Conservation (phyloP, 2,797 vertebrate genomes). For the Sebastes dallii region DNA sequence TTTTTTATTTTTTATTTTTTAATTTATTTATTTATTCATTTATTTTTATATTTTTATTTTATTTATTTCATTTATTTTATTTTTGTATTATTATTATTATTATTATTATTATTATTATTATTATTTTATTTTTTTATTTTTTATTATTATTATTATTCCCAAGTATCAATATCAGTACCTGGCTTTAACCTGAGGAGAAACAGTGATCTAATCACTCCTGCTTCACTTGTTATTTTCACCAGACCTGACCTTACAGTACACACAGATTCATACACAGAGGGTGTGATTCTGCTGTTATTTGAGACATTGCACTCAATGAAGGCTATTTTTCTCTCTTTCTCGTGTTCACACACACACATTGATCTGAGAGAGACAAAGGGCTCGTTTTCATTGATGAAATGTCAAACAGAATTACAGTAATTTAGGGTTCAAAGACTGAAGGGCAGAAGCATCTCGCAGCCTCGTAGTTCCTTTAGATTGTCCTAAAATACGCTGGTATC, state of each 20-base stretch:
- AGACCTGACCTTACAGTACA: neutral
- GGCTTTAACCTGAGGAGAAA: neutral
- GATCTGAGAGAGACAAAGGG: neutral
- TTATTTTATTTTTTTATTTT: too few relatives aligned
- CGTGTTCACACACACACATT: neutral
- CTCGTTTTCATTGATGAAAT: neutral
- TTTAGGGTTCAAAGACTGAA: neutral
- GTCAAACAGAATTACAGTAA: neutral
- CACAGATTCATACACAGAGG: neutral
- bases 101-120: too few relatives aligned
- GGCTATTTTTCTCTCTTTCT: neutral
- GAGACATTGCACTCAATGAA: neutral
- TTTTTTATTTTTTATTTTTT: too few relatives aligned
- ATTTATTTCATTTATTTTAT: too few relatives aligned
- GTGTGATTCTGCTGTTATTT: neutral
- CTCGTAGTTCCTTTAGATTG: neutral
- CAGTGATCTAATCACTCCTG: neutral
- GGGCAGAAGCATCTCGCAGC: neutral
- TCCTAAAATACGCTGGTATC: neutral
- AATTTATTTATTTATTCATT: too few relatives aligned
- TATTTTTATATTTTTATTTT: too few relatives aligned
- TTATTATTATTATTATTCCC: too few relatives aligned
- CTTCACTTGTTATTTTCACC: neutral
- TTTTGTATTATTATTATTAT: too few relatives aligned
- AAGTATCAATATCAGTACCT: neutral